phyloP scores from a whole-genome alignment of 2,797 vertebrate species.

The Danio albolineatus region DNA sequence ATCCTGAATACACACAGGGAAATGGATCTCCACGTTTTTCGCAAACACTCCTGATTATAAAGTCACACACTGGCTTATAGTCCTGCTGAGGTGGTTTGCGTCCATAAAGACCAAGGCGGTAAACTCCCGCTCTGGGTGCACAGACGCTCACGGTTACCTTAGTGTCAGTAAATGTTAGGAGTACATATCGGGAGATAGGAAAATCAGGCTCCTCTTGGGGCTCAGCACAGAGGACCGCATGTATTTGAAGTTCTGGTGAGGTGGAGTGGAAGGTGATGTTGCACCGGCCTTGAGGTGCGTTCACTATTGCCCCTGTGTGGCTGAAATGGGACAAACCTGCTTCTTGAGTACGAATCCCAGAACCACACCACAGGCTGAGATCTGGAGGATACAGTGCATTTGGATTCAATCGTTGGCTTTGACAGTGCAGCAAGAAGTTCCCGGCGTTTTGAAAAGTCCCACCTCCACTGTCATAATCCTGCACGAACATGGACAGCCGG shows the following conservation, averaged over 20 bases:
- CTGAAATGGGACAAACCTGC: conserved; percentile 79
- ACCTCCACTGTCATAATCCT: conserved; percentile 72
- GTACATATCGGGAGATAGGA: conserved; percentile 76
- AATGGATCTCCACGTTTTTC: conserved; percentile 73
- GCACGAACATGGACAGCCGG: conserved; percentile 80
- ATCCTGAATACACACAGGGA: conserved; percentile 76
- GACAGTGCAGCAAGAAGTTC: conserved; percentile 81
- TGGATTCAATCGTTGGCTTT: conserved; percentile 60
- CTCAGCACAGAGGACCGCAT: conserved; percentile 67
- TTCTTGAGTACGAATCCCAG: conserved; percentile 74
- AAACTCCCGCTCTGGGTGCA: conserved; percentile 73
- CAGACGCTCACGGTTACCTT: conserved; percentile 80
- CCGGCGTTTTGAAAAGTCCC: conserved; percentile 76
- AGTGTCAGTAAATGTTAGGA: conserved; percentile 79
- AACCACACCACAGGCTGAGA: conserved; percentile 77
- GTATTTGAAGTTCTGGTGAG: conserved; percentile 64
- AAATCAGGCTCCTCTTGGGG: conserved; percentile 19
- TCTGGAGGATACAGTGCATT: conserved; percentile 78
- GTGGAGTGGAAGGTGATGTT: conserved; percentile 82
- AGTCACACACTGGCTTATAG: conserved; percentile 81
- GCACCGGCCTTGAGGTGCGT: conserved; percentile 80
- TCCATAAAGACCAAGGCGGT: conserved; percentile 79
- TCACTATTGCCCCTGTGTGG: conserved; percentile 75
- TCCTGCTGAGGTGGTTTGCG: conserved; percentile 66
- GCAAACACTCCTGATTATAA: conserved; percentile 75